These are phyloP conservation scores for Parnassius apollo DNA, from an alignment of 2,888 invertebrate genomes.

Conservation along the genomic window DNA sequence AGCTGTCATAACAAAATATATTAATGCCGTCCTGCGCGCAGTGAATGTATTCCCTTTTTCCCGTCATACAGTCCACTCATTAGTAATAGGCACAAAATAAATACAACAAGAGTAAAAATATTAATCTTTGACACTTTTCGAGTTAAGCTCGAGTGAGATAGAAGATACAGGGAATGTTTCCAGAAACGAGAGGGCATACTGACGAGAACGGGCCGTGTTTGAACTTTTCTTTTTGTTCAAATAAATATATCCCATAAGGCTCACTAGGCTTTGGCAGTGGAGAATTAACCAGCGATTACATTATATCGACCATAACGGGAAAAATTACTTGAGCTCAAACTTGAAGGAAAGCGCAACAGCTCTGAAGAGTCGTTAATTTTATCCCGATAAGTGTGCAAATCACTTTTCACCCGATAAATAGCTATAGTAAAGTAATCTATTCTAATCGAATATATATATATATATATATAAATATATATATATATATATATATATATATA, in stretches of 20 bases:
- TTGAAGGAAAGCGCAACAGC: neutral
- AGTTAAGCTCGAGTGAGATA: conserved; percentile 49
- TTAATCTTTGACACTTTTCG: conserved; percentile 59
- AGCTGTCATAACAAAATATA: too few relatives aligned
- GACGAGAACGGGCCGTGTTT: conserved; percentile 53
- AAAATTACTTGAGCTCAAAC: conserved; percentile 1
- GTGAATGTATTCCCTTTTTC: too few relatives aligned
- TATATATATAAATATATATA: too few relatives aligned
- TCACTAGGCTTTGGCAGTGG: conserved; percentile 33
- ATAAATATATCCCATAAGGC: conserved; percentile 54
- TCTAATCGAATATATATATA: too few relatives aligned
- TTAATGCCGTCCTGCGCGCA: too few relatives aligned
- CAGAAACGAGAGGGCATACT: conserved; percentile 43
- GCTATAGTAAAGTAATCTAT: too few relatives aligned
- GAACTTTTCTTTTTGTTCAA: conserved; percentile 67
- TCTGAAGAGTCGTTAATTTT: neutral
- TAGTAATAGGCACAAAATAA: conserved; percentile 5
- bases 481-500: too few relatives aligned
- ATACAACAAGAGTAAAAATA: conserved; percentile 34
- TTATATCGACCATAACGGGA: conserved; percentile 22
- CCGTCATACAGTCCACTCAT: too few relatives aligned
- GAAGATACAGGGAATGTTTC: conserved; percentile 31
- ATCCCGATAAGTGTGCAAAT: too few relatives aligned
- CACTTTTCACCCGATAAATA: too few relatives aligned
- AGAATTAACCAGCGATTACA: conserved; percentile 39